These are phyloP conservation scores for Scartelaos histophorus DNA, from an alignment of 2,113 vertebrate genomes.

Conservation along the genomic window DNA sequence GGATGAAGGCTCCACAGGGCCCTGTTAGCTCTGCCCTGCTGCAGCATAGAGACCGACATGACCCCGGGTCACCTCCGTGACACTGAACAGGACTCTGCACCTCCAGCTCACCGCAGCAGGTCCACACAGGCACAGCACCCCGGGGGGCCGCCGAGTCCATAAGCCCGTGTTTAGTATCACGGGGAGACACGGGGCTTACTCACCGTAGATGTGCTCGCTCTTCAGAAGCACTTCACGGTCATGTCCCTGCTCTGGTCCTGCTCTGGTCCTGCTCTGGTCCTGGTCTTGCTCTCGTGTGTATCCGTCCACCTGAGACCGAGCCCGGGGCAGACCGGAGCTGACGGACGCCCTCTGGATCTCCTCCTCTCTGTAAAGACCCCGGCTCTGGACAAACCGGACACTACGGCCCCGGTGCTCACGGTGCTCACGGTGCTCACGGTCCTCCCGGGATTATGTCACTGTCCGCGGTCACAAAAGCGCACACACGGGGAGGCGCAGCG, in stretches of 20 bases:
- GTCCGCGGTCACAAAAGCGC: background rate
- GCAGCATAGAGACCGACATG: background rate
- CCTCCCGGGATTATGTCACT: background rate
- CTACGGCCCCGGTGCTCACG: background rate
- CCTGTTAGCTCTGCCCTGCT: background rate
- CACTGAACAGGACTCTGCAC: background rate
- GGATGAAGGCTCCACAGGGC: background rate
- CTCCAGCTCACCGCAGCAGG: background rate
- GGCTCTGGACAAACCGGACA: background rate
- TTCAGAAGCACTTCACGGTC: background rate
- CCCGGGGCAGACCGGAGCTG: background rate
- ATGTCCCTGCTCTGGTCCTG: background rate
- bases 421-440: background rate
- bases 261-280: background rate
- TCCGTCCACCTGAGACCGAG: background rate
- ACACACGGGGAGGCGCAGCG: background rate
- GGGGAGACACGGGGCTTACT: background rate
- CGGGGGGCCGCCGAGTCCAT: background rate
- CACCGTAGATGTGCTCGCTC: conserved; percentile 1
- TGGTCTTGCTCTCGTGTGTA: background rate
- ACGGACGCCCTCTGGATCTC: background rate
- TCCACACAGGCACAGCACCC: background rate
- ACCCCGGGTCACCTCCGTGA: background rate
- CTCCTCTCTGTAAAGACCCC: background rate
- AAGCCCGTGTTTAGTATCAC: too few relatives aligned